phyloP scores from a whole-genome alignment of 2,113 vertebrate genomes.

The Myrmophylax atrothorax region DNA sequence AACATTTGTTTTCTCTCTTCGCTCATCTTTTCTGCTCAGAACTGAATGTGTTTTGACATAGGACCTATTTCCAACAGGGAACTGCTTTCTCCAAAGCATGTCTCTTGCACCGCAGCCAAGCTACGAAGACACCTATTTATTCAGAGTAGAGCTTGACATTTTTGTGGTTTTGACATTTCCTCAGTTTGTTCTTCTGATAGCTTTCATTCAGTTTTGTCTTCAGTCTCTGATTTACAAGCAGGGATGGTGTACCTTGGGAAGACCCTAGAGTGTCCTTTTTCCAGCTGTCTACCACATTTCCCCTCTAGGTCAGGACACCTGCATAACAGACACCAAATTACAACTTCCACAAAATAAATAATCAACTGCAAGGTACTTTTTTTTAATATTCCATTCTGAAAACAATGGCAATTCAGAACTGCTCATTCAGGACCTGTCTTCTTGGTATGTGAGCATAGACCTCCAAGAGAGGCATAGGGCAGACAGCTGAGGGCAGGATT shows the following conservation, averaged over 20 bases:
- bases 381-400: not conserved
- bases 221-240: not conserved
- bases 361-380: not conserved
- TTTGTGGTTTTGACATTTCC: not conserved
- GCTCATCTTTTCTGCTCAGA: not conserved
- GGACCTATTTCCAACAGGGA: not conserved
- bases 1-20: conserved; percentile 22
- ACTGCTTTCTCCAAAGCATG: not conserved
- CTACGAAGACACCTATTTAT: not conserved
- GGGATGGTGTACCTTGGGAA: not conserved
- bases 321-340: not conserved
- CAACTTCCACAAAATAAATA: not conserved
- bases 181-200: not conserved
- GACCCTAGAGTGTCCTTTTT: not conserved
- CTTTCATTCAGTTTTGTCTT: not conserved
- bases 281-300: not conserved
- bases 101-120: not conserved
- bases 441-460: not conserved
- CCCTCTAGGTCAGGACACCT: not conserved
- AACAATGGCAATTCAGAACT: not conserved
- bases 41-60: not conserved
- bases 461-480: not conserved
- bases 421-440: not conserved
- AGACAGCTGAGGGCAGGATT: not conserved
- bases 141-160: not conserved